Evolutionary conservation across 2,888 invertebrate species (phyloP).

Genomic region (Epirrhoe alternata): DNA sequence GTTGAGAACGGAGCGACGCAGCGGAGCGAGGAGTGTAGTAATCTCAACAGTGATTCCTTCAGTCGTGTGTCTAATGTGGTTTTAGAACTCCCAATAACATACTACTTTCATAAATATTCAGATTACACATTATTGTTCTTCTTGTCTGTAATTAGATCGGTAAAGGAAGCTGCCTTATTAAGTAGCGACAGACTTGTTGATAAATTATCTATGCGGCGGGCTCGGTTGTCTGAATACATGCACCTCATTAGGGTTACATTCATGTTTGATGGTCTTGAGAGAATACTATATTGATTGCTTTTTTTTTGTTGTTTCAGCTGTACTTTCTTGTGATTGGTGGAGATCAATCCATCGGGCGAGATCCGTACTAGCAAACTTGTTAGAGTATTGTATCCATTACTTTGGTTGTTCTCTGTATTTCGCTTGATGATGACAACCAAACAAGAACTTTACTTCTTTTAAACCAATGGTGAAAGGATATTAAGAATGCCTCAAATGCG

Average conservation of each 20-base stretch:
- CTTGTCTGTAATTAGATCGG: conserved; percentile 84
- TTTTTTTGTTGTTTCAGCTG: not conserved
- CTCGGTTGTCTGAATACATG: conserved; percentile 53
- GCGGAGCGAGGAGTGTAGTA: too few species aligned
- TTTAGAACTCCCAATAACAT: too few species aligned
- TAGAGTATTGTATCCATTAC: too few species aligned
- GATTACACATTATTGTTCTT: conserved; percentile 81
- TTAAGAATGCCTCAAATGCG: too few species aligned
- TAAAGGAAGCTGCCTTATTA: conserved; percentile 75
- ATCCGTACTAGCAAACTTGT: too few species aligned
- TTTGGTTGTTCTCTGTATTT: too few species aligned
- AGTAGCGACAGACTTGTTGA: conserved; percentile 74
- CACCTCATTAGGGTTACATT: conserved; percentile 64
- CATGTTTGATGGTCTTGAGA: conserved; percentile 22
- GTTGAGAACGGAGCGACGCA: too few species aligned
- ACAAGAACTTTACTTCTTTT: too few species aligned
- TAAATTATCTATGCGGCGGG: conserved; percentile 66
- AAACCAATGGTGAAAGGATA: too few species aligned
- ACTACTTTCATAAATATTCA: conserved; percentile 81
- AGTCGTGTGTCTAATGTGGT: too few species aligned
- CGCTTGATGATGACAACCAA: too few species aligned
- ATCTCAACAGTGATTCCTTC: too few species aligned
- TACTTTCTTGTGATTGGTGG: not conserved
- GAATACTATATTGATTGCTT: conserved; percentile 40
- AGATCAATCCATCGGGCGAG: not conserved